These are phyloP conservation scores for Cotesia vestalis DNA, from an alignment of 1,140 invertebrate genomes.

Conservation along the genomic window DNA sequence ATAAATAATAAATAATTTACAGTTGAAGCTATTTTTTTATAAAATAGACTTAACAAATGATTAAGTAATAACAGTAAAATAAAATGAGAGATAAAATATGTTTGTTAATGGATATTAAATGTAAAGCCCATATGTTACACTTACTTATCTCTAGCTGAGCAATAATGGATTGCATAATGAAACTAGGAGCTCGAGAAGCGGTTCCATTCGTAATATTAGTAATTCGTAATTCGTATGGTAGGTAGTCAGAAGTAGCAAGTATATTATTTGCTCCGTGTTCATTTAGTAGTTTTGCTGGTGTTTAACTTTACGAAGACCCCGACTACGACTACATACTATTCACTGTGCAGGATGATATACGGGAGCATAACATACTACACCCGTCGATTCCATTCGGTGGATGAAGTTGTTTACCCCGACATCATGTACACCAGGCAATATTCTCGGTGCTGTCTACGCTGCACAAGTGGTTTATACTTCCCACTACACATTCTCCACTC, in stretches of 20 bases:
- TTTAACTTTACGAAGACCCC: constrained; percentile 22
- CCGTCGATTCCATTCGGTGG: constrained; percentile 14
- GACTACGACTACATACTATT: too few species aligned
- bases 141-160: constrained; percentile 11
- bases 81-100: too few species aligned
- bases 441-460: background rate
- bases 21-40: too few species aligned
- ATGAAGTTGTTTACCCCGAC: constrained; percentile 16
- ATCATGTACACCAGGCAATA: constrained; percentile 3
- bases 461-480: constrained; percentile 4
- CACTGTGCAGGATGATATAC: too few species aligned
- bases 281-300: constrained; percentile 28
- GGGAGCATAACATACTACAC: constrained; percentile 23
- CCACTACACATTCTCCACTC: background rate
- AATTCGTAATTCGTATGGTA: too few species aligned
- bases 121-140: too few species aligned
- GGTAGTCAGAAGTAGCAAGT: too few species aligned
- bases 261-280: constrained; percentile 22
- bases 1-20: too few species aligned
- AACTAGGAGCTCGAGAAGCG: background rate
- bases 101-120: too few species aligned
- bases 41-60: too few species aligned
- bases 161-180: constrained; percentile 24
- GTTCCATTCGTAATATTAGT: too few species aligned
- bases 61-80: too few species aligned